These are phyloP conservation scores for Ooceraea biroi DNA, from an alignment of 1,140 invertebrate genomes.

Conservation along the genomic window DNA sequence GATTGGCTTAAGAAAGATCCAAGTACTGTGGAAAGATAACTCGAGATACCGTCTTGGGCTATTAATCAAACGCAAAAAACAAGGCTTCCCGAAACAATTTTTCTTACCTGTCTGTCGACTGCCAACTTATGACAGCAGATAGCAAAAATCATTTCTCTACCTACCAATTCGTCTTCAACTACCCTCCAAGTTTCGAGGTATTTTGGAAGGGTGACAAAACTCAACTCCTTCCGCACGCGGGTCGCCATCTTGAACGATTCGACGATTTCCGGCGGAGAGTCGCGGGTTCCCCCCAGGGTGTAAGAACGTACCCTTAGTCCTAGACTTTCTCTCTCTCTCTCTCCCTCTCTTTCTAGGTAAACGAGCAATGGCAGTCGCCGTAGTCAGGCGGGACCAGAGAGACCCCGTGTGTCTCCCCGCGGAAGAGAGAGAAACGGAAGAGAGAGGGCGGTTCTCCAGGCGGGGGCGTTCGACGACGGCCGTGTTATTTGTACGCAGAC, in stretches of 20 bases:
- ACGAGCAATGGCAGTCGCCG: constrained; percentile 66
- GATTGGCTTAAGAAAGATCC: neutral
- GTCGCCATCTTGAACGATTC: constrained; percentile 61
- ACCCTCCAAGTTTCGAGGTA: neutral
- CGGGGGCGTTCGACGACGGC: constrained; percentile 66
- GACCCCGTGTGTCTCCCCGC: constrained; percentile 34
- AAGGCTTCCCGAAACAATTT: neutral
- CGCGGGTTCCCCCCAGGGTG: constrained; percentile 14
- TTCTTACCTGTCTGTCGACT: neutral
- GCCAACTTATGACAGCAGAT: neutral
- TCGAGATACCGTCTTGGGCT: neutral
- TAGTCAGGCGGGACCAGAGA: constrained; percentile 48
- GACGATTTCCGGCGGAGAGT: constrained; percentile 34
- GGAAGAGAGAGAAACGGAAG: constrained; percentile 43
- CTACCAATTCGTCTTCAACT: neutral
- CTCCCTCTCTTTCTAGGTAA: neutral
- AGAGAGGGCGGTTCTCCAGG: constrained; percentile 73
- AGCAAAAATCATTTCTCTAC: neutral
- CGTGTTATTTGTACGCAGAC: constrained; percentile 77
- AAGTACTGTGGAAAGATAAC: neutral
- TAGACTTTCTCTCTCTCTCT: constrained; percentile 32
- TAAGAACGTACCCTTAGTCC: constrained; percentile 39
- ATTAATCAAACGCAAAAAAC: neutral
- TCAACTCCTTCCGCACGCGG: constrained; percentile 7
- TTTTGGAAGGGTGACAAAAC: constrained; percentile 21